Evolutionary conservation across 2,888 invertebrate genomes (phyloP), one percentile per base, ranked within the genome.

Genomic region (Balanococcus diminutus): DNA sequence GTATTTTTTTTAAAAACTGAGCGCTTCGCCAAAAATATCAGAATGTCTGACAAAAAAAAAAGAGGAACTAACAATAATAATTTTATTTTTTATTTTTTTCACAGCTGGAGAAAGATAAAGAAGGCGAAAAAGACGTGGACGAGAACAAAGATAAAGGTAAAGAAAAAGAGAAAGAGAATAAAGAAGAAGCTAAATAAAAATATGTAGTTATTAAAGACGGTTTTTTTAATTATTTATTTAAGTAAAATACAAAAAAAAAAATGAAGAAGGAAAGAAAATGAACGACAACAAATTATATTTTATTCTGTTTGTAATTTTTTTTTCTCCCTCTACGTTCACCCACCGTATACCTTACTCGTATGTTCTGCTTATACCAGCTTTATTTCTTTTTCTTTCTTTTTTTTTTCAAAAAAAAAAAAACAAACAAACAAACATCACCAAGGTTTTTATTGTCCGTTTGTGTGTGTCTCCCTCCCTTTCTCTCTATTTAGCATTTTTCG

Each of bases 71-170:
- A n/a, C n/a, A n/a, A n/a, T n/a, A n/a, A n/a, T n/a, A n/a, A n/a
- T n/a, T n/a, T n/a, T n/a, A n/a, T n/a, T n/a, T n/a, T n/a, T n/a
- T n/a, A n/a, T n/a, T n/a, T 87, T 84, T 82, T 87, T 88, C 88
- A 84, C 87, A 88, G 88, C 87, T 88, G 87, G 88, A 89, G 87
- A 89, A 89, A 87, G 89, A 88, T 87, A 88, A 88, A 82, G 88
- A 89, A 87, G 88, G 88, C 86, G 88, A 88, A 86, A 88, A 86
- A 46, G 89, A 88, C 81, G 88, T 87, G 56, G 88, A 88, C 72
- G 88, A 87, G 75, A 88, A 87, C 75, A 87, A 87, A 85, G 88
- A 88, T 46, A 88, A 88, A 86, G 88, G 88, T 31, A 88, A 88
- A 86, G 88, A 81, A 25, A 86, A 86, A 81, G 86, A 86, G 19